Evolutionary conservation across 2,888 invertebrate species (phyloP), one percentile per base, ranked within the genome.

Genomic region (Pristionchus japonicus): DNA sequence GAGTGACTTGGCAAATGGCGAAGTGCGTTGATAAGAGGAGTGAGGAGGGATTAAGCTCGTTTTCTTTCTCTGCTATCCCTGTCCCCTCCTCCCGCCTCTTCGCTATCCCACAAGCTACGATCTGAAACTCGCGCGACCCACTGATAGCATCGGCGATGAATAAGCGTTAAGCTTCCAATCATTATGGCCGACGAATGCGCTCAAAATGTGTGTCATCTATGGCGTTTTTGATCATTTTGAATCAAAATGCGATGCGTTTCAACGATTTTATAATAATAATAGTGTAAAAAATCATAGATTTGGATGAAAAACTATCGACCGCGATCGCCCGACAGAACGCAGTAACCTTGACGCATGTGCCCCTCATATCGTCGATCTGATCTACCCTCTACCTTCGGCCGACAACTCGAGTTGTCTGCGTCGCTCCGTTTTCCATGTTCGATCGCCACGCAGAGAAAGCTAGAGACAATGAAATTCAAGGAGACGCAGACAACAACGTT

Each of bases 51-150:
- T 77, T n/a, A 77, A 77, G 74, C 74, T 74, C 37, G 23, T 15
- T 67, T 31, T 74, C 74, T 74, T n/a, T 67, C 74, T 74, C 74
- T 74, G 23, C 37, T 31, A 31, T 74, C 74, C 11, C 37, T 74
- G n/a, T n/a, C n/a, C n/a, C n/a, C n/a, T n/a, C n/a, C 74, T 74
- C 74, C 27, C 31, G 13, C 40, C 74, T 74, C n/a, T n/a, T n/a
- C n/a, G n/a, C n/a, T n/a, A n/a, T n/a, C 40, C 74, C 31, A 74
- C 74, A 74, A 74, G 77, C 77, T n/a, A 47, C 47, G 77, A 77
- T 77, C 77, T 40, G 77, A n/a, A 43, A 77, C 70, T 70, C n/a
- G 43, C 23, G 23, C 77, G 77, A 77, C 77, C 77, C 34, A 27
- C 77, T 77, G 77, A 77, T 77, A 77, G 47, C 1, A 27, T 17